A percentile compares a stretch with the other conserved stretches of the same genome.
Conservation (phyloP, 2,888 invertebrate species). For the Polydrusus cervinus region DNA sequence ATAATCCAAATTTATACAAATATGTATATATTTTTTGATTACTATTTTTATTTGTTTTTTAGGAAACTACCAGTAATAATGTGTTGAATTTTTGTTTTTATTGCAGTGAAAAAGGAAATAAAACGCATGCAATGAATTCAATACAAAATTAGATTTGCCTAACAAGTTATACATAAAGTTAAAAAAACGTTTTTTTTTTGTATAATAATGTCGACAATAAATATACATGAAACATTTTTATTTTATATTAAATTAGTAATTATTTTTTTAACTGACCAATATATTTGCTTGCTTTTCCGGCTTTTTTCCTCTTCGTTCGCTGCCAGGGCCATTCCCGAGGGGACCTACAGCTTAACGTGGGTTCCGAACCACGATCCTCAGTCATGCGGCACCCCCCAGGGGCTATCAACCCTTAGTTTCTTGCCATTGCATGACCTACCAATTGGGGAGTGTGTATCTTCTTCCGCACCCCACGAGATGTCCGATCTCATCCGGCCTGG, state of each 20-base stretch:
- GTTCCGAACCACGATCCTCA: too few species aligned
- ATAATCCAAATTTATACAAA: not conserved
- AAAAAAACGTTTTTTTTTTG: not conserved
- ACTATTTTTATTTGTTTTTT: not conserved
- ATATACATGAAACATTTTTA: not conserved
- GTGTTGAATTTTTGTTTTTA: conserved; percentile 3
- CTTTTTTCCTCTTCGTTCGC: too few species aligned
- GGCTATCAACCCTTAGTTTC: too few species aligned
- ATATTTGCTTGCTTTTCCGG: too few species aligned
- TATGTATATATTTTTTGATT: not conserved
- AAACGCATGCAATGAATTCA: not conserved
- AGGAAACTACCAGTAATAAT: conserved; percentile 1
- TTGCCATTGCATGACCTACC: too few species aligned
- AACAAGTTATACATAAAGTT: not conserved
- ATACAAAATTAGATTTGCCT: not conserved
- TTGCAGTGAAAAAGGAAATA: not conserved
- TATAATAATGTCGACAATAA: not conserved
- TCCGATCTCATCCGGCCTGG: too few species aligned
- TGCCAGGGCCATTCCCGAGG: too few species aligned
- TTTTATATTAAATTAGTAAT: not conserved
- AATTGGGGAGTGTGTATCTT: too few species aligned
- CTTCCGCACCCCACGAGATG: too few species aligned
- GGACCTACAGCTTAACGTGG: too few species aligned
- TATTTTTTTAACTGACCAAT: not conserved
- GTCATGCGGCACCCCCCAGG: too few species aligned